Evolutionary conservation across 2,113 vertebrate species (phyloP), one percentile per base, ranked within the genome.

Genomic region (Coreoperca whiteheadi): DNA sequence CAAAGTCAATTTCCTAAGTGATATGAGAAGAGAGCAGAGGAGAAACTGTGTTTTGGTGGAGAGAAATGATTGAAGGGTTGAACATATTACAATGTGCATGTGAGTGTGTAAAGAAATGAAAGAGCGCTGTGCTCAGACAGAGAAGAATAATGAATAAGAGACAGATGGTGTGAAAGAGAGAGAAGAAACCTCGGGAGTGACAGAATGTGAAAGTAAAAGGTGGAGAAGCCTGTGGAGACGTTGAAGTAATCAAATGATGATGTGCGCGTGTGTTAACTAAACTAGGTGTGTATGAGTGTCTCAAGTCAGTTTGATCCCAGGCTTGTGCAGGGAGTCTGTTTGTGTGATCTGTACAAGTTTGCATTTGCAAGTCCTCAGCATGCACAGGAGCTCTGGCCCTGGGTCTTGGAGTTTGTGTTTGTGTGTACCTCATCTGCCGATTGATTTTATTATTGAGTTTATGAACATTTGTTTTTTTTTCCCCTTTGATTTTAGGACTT

Each of bases 161-260:
- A 80, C 79, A 88, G 91, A 79, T 88, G 84, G 81, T 30, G 59
- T 66, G 30, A 39, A 86, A 67, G 76, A 59, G 8, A 79, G 37
- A 79, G 37, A 63, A 28, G 51, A 60, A 78, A 77, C 37, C 60
- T 70, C 32, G 60, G 37, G 39, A 83, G 70, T 57, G 78, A 70
- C 60, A 84, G 57, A 77, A 65, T 48, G 46, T 78, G 25, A 76
- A 74, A 80, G 54, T 25, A 50, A 81, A 88, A 82, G 54, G 37
- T 20, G 25, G 63, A 79, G 65, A 65, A 60, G 41, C 32, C 53
- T 37, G 14, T 63, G 61, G 71, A 63, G 32, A 48, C 3, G 2
- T 7, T 54, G 63, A 56, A 64, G 51, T 70, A 73, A 79, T 79
- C 70, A 75, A n/a, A 39, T 70, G 65, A 71, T 20, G 82, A 25